Base-by-base conservation (phyloP, 92 coral and sea anemone genomes). In the Heteractis magnifica region DNA sequence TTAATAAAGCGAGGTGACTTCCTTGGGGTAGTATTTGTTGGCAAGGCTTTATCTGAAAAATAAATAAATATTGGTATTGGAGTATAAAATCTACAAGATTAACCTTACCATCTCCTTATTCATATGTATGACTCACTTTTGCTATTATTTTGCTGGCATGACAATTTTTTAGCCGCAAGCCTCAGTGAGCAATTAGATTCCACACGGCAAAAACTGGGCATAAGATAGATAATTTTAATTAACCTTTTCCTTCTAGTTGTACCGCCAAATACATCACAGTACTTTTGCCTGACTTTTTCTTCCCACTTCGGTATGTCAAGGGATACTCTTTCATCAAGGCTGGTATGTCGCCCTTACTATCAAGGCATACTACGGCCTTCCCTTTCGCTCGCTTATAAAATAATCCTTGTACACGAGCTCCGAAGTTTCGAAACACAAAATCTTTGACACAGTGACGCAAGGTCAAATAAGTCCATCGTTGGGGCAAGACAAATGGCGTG, bases 401-500 rank as follows among this genome's bases (percentile, higher is more conserved):
- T 68, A 68, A 68, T 6, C 49, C 11, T 13, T 21, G 19, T 23
- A 68, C 72, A 1, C 72, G 72, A 6, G 6, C 10, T 21, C 49
- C 72, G 49, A 19, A 13, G 10, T 68, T 68, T 6, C 13, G 72
- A 21, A 9, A 5, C 3, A 68, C 10, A 11, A 10, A 68, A 10
- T 68, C 72, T 14, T 68, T 44, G 2, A 68, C 72, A 14, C 72
- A 68, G 72, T 4, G 10, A 48, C 23, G 59, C 10, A 89, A 49
- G 4, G 85, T 89, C 16, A 49, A 41, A 6, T 80, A 82, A 7
- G 85, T 71, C 92, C 85, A 86, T 5, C 87, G 10, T 12, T 78
- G 59, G 1, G 92, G 92, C 6, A 89, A 62, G 1, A 72, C 60
- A 23, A 89, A 86, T 0, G 87, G 78, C 2, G 92, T 72, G 0